Base-by-base conservation (phyloP, 1,140 invertebrate genomes). In the Lepidostoma basale region DNA sequence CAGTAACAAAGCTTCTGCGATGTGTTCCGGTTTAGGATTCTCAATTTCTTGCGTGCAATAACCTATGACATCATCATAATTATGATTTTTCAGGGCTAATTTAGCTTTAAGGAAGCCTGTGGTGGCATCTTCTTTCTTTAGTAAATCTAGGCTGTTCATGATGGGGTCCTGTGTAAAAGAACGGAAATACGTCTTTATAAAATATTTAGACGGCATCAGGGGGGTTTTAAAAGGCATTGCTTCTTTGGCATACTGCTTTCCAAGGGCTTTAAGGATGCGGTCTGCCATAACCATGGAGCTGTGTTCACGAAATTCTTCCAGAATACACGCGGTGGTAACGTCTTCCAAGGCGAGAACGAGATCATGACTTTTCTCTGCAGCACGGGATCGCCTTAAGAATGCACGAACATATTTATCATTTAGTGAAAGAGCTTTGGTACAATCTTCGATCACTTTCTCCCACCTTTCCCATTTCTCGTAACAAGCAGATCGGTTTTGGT, bases 401-500 rank as follows among this genome's bases (percentile, higher is more conserved):
- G 96, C 96, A 83, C 98, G 98, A 20, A 90, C 85, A 83, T 98
- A 98, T 71, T 88, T 90, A 54, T 90, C 89, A 81, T 98, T 96
- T 1, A 92, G 83, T 77, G 94, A 87, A 22, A 98, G 81, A 3
- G 96, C 95, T 79, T 87, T 87, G 3, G 89, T 88, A 78, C 95
- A 97, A 78, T 98, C 96, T 69, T 88, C 86, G 73, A 95, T 90
- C 0, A 97, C 95, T 68, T 89, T 84, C 63, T 88, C 87, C 85
- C 90, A 93, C 78, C 95, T 93, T 81, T 92, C 92, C 82, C 96
- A 83, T 77, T 96, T 93, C 81, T 98, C 96, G 83, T 95, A 94
- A 22, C 94, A 92, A 36, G 96, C 97, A 3, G 96, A 97, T 76
- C 95, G 88, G 77, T 98, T 98, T 79, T 98, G 96, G 81, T 97